Evolutionary conservation across 2,888 invertebrate genomes (phyloP), one percentile per base, ranked within the genome.

Genomic region (Lithophane leautieri): DNA sequence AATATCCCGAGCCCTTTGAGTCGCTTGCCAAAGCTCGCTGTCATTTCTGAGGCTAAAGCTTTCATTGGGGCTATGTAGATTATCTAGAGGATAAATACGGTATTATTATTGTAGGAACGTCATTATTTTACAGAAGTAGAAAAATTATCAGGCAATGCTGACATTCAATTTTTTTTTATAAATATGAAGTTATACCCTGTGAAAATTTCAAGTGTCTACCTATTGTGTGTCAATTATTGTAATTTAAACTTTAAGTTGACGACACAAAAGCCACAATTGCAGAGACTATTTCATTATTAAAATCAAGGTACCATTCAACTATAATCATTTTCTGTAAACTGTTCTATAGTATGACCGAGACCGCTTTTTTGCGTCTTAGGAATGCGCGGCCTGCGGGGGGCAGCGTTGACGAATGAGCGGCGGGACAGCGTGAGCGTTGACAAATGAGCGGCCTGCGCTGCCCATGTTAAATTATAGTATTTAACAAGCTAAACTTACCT

Each of bases 31-130:
- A 99, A 99, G 93, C 98, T 99, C 0, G 97, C 97, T 0, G 99
- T 99, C 99, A 99, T 99, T 97, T 99, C 99, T 0, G 99, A 98
- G 0, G 99, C 99, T 60, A 99, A 94, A 0, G 99, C 99, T 96
- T 99, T 99, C 99, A 99, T 99, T 3, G 99, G 99, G 0, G 99
- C 99, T 86, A 99, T 98, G 94, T 99, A 99, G 69, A 99, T 98
- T 88, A 99, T 99, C 98, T 98, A 91, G 12, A 60, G 19, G 19
- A 16, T 4, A 60, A 34, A 19, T 2, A 58, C 1, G 58, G 9
- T 28, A 28, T 58, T 28, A 28, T 58, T 19, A 28, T 28, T 58
- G 16, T 16, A 28, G 0, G 54, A 14, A 25, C 0, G 25, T 25
- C 2, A 14, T 25, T 11, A n/a, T 52, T 52, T 50, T n/a, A 54